Percentiles rank a stretch among this genome's conserved stretches.
phyloP scores from a whole-genome alignment of 2,888 invertebrate species.

The Diadegma fenestrale region DNA sequence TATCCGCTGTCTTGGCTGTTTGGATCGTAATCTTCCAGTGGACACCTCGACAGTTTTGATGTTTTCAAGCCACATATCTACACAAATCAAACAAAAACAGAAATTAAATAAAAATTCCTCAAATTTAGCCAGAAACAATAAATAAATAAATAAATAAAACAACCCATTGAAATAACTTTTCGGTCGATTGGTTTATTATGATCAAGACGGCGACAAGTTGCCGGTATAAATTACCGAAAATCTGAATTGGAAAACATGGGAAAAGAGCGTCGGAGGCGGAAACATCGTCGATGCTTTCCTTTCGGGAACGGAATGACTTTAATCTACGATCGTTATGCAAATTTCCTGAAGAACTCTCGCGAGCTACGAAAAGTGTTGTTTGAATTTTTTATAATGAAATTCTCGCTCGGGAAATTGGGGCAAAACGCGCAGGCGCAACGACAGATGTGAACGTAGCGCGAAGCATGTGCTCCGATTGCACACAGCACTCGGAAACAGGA shows the following conservation, averaged over 20 bases:
- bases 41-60: conserved; percentile 79
- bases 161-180: background rate
- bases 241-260: conserved; percentile 25
- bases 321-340: conserved; percentile 60
- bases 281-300: conserved; percentile 34
- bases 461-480: conserved; percentile 57
- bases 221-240: conserved; percentile 67
- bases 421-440: conserved; percentile 10
- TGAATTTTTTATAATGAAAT: conserved; percentile 36
- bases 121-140: background rate
- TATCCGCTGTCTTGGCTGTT: conserved; percentile 88
- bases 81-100: conserved; percentile 27
- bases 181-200: background rate
- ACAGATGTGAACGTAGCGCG: conserved; percentile 47
- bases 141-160: background rate
- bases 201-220: background rate
- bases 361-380: conserved; percentile 16
- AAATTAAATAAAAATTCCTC: conserved; percentile 30
- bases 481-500: conserved; percentile 42
- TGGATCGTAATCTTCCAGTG: conserved; percentile 86
- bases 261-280: conserved; percentile 27
- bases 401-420: background rate
- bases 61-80: conserved; percentile 68
- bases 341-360: conserved; percentile 9
- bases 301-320: background rate